phyloP scores from a whole-genome alignment of 2,797 vertebrate genomes.

The Chaunax sp. region DNA sequence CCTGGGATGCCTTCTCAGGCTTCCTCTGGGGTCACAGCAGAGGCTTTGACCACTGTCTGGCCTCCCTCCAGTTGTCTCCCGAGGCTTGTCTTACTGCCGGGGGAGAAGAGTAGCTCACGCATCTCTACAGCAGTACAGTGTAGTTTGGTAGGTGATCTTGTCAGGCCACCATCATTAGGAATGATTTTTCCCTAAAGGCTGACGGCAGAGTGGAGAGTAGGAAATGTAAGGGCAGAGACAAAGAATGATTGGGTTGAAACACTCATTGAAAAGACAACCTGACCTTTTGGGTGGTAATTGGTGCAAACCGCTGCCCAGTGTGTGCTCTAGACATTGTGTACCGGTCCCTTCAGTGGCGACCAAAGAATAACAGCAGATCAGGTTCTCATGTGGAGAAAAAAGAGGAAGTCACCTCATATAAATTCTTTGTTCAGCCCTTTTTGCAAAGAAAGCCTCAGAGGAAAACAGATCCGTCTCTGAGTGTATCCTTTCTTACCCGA shows the following conservation, averaged over 20 bases:
- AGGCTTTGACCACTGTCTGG: slow-evolving; percentile 68
- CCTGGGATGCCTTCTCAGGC: slow-evolving; percentile 42
- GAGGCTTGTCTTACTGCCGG: slow-evolving; percentile 24
- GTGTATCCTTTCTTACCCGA: slow-evolving; percentile 77
- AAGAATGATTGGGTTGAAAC: slow-evolving; percentile 1
- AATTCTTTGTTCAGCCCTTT: slow-evolving; percentile 81
- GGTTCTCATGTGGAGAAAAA: slow-evolving; percentile 71
- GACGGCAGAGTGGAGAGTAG: slow-evolving; percentile 6
- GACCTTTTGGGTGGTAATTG: slow-evolving; percentile 26
- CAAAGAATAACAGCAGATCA: slow-evolving; percentile 78
- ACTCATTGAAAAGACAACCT: slow-evolving; percentile 8
- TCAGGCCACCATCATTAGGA: slow-evolving; percentile 22
- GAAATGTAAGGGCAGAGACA: slow-evolving; percentile 1
- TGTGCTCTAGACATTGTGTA: slow-evolving; percentile 24
- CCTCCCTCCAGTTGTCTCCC: slow-evolving; percentile 57
- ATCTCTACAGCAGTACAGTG: slow-evolving; percentile 31
- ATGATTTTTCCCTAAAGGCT: slow-evolving; percentile 14
- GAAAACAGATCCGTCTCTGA: slow-evolving; percentile 75
- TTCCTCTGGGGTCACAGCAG: slow-evolving; percentile 63
- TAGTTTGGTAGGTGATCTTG: not conserved
- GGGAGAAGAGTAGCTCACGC: slow-evolving; percentile 34
- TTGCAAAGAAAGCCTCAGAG: slow-evolving; percentile 72
- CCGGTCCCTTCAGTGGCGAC: slow-evolving; percentile 46
- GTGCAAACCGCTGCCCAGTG: slow-evolving; percentile 38
- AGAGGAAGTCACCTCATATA: slow-evolving; percentile 81